Conservation (phyloP, 2,113 vertebrate genomes). For the Saguinus imperator region DNA sequence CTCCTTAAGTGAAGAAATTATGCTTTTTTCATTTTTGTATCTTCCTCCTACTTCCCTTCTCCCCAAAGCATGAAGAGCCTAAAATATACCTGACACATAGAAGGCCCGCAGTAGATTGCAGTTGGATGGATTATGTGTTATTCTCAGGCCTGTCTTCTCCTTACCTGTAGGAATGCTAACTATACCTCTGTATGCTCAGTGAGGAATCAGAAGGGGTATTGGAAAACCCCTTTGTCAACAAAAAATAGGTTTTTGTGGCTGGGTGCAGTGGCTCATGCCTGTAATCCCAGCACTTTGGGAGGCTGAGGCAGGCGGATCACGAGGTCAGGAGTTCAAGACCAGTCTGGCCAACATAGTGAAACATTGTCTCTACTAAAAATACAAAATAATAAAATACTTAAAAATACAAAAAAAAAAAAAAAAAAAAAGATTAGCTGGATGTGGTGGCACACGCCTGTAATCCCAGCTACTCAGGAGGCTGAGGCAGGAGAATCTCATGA, state of each 20-base stretch:
- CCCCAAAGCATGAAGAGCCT: neutral
- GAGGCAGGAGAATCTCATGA: too few relatives aligned
- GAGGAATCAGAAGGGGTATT: neutral
- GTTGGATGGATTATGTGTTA: rapidly evolving
- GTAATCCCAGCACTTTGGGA: too few relatives aligned
- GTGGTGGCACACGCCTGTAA: too few relatives aligned
- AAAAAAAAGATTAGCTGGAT: too few relatives aligned
- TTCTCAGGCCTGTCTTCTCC: neutral
- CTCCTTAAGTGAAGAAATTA: neutral
- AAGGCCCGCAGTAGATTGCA: neutral
- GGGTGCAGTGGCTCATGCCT: too few relatives aligned
- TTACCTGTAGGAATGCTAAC: neutral
- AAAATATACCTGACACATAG: neutral
- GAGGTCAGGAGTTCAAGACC: too few relatives aligned
- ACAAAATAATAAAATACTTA: too few relatives aligned
- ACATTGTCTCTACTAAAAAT: too few relatives aligned
- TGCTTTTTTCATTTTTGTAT: neutral
- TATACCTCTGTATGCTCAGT: rapidly evolving
- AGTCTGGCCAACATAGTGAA: too few relatives aligned
- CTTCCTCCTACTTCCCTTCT: neutral
- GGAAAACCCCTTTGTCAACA: neutral
- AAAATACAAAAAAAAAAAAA: too few relatives aligned
- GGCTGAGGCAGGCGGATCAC: too few relatives aligned
- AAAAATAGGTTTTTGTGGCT: neutral
- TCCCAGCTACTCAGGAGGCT: too few relatives aligned